Evolutionary conservation across 1,140 invertebrate genomes (phyloP), one percentile per base, ranked within the genome.

Genomic region (Caenorhabditis tropicalis): DNA sequence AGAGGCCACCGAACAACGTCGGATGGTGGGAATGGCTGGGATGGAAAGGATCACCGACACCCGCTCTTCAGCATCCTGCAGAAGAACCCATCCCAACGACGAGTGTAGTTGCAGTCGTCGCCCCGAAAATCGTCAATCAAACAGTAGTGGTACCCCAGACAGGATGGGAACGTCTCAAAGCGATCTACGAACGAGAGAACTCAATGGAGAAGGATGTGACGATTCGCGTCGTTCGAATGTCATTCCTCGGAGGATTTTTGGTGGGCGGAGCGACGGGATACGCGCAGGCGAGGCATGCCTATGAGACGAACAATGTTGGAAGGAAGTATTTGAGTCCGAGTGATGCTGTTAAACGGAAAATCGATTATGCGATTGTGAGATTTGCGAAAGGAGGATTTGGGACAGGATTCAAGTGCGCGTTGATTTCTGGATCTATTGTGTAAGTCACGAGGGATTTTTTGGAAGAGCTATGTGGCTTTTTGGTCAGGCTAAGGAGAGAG

Each of bases 291-390:
- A 16, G 33, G 16, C 49, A 80, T 21, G 49, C 74, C 10, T 85
- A 85, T 33, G 83, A 85, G 21, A 60, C 39, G 10, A 81, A 79
- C 27, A 80, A 85, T 19, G 79, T 80, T 46, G 83, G 83, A 1
- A 39, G 74, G 16, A 81, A 81, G 56, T 85, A 85, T 24, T 49
- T 85, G 70, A 80, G 74, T 60, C 83, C 83, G 33, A 80, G 74
- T 39, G 83, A 85, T 65, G 49, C 83, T 4, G 39, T 85, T 36
- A 85, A 85, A 60, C 49, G 83, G 24, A 49, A 53, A 33, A 29
- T 81, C 36, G 83, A 85, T 85, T 85, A 85, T n/a, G 83, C 74
- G 1, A 85, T 85, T 81, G 29, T 85, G 21, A 29, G 83, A 16
- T 85, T 85, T 29, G 83, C 83, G 7, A 85, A 81, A 65, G 29